A percentile compares a stretch with the other conserved stretches of the same genome.
Conservation (phyloP, 2,797 vertebrate species). For the Tamandua tetradactyla region DNA sequence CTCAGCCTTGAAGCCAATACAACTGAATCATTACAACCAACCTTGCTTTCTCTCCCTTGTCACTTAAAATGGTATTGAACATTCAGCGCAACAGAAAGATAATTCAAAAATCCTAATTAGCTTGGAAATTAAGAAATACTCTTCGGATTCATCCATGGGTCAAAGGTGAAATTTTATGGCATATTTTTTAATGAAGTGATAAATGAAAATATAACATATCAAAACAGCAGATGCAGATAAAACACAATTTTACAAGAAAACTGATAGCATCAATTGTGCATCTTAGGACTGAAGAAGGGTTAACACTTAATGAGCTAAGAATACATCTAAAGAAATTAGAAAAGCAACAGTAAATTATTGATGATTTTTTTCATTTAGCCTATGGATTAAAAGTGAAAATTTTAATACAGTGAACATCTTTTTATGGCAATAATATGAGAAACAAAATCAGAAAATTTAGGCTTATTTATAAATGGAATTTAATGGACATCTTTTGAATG, state of each 20-base stretch:
- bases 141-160: not conserved
- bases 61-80: not conserved
- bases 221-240: not conserved
- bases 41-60: not conserved
- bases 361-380: not conserved
- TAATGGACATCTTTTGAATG: not conserved
- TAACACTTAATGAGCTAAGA: not conserved
- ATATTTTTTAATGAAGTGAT: not conserved
- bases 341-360: not conserved
- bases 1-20: not conserved
- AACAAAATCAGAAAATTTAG: not conserved
- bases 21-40: not conserved
- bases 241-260: not conserved
- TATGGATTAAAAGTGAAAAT: not conserved
- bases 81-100: not conserved
- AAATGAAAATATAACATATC: not conserved
- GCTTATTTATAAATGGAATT: not conserved
- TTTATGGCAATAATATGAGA: not conserved
- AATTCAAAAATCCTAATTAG: not conserved
- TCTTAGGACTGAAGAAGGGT: not conserved
- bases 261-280: not conserved
- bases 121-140: not conserved
- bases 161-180: not conserved
- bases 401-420: not conserved
- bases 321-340: constrained; percentile 1